Evolutionary conservation across 2,888 invertebrate species (phyloP), one percentile per base, ranked within the genome.

Genomic region (Polia nebulosa): DNA sequence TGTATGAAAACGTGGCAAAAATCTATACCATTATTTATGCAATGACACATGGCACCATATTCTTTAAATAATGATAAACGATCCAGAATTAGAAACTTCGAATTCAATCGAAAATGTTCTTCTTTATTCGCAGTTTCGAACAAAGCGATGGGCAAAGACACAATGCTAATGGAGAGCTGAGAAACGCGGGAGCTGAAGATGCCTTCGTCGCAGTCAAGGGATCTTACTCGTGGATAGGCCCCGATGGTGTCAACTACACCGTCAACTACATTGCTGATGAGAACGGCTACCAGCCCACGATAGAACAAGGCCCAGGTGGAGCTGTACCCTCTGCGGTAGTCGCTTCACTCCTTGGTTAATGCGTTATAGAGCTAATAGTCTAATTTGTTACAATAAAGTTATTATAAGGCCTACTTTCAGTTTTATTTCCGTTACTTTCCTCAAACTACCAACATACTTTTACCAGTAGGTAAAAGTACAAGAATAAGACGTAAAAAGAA

Each of bases 181-280:
- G 91, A 80, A 96, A 97, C 80, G 86, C 90, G 0, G 96, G 96
- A 1, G 81, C 94, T 13, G 96, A 96, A 52, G 92, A 96, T 61
- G 96, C 96, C 77, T 91, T 94, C 22, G 89, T 96, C 39, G 86
- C 91, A 3, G 94, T 96, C 20, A 90, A 85, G 51, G 96, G 96
- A 20, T 92, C 93, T 4, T 96, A 93, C 90, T 90, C 94, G 29
- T 96, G 95, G 89, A 84, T 93, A 1, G 96, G 91, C 3, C 95
- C 95, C 41, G 96, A 96, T 69, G 96, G 96, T 13, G 91, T 94
- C 49, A 91, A 88, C 2, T 96, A 96, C 87, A 93, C 90, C 22
- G 89, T 96, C 27, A 94, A 87, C 55, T 96, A 96, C 89, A 87
- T 93, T 9, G 96, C 96, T 32, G 96, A 96, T 77, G 96, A 96